Conservation (phyloP, 2,888 invertebrate species). For the Sarcophaga subvicina region DNA sequence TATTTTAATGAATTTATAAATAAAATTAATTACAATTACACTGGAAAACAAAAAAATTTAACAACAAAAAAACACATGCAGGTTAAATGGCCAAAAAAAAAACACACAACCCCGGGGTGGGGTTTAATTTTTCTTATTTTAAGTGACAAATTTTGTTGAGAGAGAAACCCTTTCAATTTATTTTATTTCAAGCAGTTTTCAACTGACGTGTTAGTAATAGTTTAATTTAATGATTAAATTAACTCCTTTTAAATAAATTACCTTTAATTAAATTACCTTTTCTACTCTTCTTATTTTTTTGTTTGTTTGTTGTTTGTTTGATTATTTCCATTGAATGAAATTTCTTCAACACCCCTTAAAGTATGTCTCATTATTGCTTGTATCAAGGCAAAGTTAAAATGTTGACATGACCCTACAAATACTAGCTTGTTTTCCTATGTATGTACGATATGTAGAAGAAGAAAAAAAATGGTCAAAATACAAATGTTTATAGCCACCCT, state of each 20-base stretch:
- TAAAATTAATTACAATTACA: background rate
- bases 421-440: conserved; percentile 30
- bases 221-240: conserved; percentile 69
- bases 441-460: background rate
- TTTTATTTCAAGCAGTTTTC: background rate
- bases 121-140: background rate
- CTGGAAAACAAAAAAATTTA: background rate
- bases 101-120: background rate
- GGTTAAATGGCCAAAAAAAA: too few species aligned
- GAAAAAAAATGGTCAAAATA: conserved; percentile 19
- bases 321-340: conserved; percentile 15
- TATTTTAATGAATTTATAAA: conserved; percentile 12
- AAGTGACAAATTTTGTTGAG: background rate
- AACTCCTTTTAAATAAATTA: conserved; percentile 69
- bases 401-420: conserved; percentile 67
- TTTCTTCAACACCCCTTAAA: conserved; percentile 60
- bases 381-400: conserved; percentile 59
- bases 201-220: conserved; percentile 63
- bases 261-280: conserved; percentile 56
- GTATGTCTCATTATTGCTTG: conserved; percentile 5
- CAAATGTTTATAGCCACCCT: conserved; percentile 41
- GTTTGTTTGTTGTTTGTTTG: background rate
- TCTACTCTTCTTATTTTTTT: conserved; percentile 35
- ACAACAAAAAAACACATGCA: too few species aligned
- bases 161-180: background rate